A percentile compares a stretch with the other conserved stretches of the same genome.
Conservation (phyloP, 2,888 invertebrate genomes). For the Cerastis leucographa region DNA sequence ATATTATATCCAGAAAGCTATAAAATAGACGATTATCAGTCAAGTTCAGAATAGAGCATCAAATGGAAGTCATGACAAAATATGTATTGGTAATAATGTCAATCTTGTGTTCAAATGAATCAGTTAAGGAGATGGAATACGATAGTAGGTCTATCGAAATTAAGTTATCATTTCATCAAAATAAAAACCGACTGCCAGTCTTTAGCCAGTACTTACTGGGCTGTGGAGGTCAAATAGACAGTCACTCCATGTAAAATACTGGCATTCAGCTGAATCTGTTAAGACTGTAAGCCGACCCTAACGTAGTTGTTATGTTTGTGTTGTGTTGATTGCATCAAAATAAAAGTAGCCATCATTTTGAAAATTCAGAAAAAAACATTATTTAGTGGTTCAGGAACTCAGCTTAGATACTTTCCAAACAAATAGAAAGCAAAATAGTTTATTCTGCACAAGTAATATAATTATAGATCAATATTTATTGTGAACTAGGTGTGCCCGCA, state of each 20-base stretch:
- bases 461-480: background rate
- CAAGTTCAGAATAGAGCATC: constrained; percentile 21
- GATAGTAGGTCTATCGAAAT: background rate
- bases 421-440: background rate
- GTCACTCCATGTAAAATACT: too few relatives aligned
- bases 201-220: too few relatives aligned
- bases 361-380: background rate
- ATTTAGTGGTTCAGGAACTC: background rate
- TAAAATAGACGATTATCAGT: constrained; percentile 21
- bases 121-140: constrained; percentile 34
- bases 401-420: background rate
- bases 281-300: too few relatives aligned
- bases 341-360: background rate
- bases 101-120: constrained; percentile 18
- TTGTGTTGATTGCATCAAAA: background rate
- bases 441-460: background rate
- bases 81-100: constrained; percentile 40
- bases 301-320: too few relatives aligned
- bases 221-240: too few relatives aligned
- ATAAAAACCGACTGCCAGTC: background rate
- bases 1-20: constrained; percentile 36
- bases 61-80: constrained; percentile 24
- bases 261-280: too few relatives aligned
- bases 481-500: too few relatives aligned
- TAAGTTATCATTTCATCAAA: background rate